phyloP scores from a whole-genome alignment of 1,140 invertebrate species.

The Trichonephila clavipes region DNA sequence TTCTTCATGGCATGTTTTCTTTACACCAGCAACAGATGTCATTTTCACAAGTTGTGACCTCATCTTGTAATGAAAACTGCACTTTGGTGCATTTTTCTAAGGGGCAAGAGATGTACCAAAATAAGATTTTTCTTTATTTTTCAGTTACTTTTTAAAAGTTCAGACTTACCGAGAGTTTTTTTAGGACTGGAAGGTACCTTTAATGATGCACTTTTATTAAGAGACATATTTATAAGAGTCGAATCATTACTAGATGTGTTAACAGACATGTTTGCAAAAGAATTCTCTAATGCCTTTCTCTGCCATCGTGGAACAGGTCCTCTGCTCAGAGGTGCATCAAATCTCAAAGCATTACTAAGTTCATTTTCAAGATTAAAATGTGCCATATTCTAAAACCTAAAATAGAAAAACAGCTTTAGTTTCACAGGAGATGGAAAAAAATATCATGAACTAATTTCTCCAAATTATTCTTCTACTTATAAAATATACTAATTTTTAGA shows the following conservation, averaged over 20 bases:
- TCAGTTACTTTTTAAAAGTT: not conserved
- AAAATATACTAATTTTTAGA: no score
- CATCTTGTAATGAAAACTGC: no score
- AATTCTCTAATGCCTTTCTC: conserved; percentile 78
- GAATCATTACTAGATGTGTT: conserved; percentile 58
- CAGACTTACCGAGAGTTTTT: not conserved
- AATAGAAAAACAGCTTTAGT: not conserved
- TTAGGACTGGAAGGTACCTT: conserved; percentile 10
- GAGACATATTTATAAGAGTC: conserved; percentile 47
- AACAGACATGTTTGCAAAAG: conserved; percentile 46
- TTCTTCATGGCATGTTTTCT: no score
- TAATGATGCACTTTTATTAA: conserved; percentile 14
- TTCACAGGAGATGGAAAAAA: not conserved
- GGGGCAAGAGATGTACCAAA: no score
- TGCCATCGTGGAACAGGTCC: conserved; percentile 80
- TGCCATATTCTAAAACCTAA: conserved; percentile 56
- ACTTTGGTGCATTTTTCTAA: no score
- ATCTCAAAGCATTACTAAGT: conserved; percentile 70
- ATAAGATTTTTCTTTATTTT: no score
- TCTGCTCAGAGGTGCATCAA: conserved; percentile 79
- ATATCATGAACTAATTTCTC: not conserved
- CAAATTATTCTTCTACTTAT: no score
- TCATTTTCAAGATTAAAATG: conserved; percentile 77
- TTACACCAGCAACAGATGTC: no score
- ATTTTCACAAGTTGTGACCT: no score